Evolutionary conservation across 2,888 invertebrate species (phyloP), one percentile per base, ranked within the genome.

Genomic region (Phytoseiulus persimilis): DNA sequence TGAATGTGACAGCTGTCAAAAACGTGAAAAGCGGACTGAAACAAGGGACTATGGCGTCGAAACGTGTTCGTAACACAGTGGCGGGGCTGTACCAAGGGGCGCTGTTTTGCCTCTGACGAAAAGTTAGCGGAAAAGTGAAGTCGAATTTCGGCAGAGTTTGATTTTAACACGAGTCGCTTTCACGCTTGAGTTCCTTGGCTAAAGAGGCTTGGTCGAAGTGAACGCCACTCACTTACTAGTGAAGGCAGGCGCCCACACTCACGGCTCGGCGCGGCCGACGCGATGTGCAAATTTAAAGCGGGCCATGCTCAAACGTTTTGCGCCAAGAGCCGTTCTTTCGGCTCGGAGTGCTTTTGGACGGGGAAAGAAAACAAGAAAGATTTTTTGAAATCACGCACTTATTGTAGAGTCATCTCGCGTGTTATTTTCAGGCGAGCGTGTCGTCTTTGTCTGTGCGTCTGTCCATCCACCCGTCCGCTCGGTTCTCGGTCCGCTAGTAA

Each of bases 121-220:
- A 65, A 28, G 18, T 2, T 11, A 65, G 11, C 9, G 9, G 65
- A 65, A 65, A 65, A 65, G 65, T 11, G 65, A 65, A 65, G 65
- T 65, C 65, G 18, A 23, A 65, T 65, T 65, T 18, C 65, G 18
- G 65, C 11, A 65, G 28, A 65, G 5, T 65, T 65, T 65, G 65
- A 65, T 65, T 65, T 65, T 65, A 65, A 65, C 65, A 65, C 65
- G 65, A 65, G 65, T 65, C 65, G 65, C 65, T 65, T 65, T 65
- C 18, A 65, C 65, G 65, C 65, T 65, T 65, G 65, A 65, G 65
- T 65, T 65, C 65, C 65, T 65, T 23, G 65, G 65, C 65, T 65
- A 65, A 65, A 65, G 65, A 65, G 65, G 65, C 65, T 65, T 28
- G 65, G 65, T 28, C 65, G 23, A 65, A 65, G 65, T 65, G 65